A percentile compares a stretch with the other conserved stretches of the same genome.
Conservation (phyloP, 2,888 invertebrate genomes). For the Limenitis camilla region DNA sequence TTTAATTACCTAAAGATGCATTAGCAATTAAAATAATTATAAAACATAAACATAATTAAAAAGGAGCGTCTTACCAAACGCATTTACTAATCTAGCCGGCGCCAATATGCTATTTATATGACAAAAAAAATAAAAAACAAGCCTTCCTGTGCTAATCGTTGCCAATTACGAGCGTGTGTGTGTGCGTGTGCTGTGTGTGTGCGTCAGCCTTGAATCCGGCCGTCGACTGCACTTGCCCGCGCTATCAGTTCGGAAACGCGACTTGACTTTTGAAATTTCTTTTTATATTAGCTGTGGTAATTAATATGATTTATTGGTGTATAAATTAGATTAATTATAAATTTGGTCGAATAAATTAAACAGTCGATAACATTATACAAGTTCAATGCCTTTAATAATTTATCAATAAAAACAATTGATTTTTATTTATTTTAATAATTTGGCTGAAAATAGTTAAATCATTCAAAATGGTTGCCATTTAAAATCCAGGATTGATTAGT, state of each 20-base stretch:
- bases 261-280: conserved; percentile 8
- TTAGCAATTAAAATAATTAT: neutral
- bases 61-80: conserved; percentile 14
- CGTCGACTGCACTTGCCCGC: conserved; percentile 62
- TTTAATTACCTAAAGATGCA: too few species aligned
- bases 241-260: conserved; percentile 42
- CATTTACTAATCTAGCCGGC: conserved; percentile 33
- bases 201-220: conserved; percentile 61
- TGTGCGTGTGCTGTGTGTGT: conserved; percentile 29
- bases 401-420: too few species aligned
- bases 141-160: conserved; percentile 71
- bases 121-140: conserved; percentile 46
- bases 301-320: neutral
- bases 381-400: too few species aligned
- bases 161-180: conserved; percentile 51
- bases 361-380: too few species aligned
- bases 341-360: too few species aligned
- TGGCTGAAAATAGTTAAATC: too few species aligned
- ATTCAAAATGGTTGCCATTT: too few species aligned
- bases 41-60: conserved; percentile 1
- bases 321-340: too few species aligned
- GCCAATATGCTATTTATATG: conserved; percentile 31
- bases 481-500: too few species aligned
- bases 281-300: neutral
- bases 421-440: too few species aligned